These are phyloP conservation scores for Chrysemys picta DNA, from an alignment of 2,113 vertebrate species.

Conservation along the genomic window DNA sequence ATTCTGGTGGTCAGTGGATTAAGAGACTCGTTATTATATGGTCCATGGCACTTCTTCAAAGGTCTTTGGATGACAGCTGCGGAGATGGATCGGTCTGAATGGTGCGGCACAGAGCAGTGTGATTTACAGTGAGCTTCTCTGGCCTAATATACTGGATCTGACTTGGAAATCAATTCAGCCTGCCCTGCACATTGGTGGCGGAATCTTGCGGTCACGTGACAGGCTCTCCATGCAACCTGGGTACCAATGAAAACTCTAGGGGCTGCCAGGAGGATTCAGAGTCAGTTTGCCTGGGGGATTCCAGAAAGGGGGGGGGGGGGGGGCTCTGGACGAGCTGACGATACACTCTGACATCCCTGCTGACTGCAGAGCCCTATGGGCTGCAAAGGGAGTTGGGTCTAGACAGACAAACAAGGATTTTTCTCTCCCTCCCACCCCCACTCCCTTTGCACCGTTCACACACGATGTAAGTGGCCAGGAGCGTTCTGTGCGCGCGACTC, in stretches of 20 bases:
- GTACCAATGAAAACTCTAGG: not conserved
- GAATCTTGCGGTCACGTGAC: not conserved
- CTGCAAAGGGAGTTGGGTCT: not conserved
- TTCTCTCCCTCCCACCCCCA: not conserved
- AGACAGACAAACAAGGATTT: not conserved
- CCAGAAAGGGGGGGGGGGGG: not conserved
- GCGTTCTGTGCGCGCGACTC: not conserved
- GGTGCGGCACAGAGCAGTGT: not conserved
- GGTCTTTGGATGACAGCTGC: not conserved
- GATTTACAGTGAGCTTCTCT: not conserved
- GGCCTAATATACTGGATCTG: rapidly evolving
- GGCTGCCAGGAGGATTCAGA: not conserved
- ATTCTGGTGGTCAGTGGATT: not conserved
- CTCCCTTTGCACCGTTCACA: not conserved
- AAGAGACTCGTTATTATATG: not conserved
- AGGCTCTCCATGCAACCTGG: not conserved
- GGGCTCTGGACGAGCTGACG: not conserved
- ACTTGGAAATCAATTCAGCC: not conserved
- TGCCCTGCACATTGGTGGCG: not conserved
- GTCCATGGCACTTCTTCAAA: not conserved
- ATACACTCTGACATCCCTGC: not conserved
- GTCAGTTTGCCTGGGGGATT: not conserved
- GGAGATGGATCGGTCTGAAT: not conserved
- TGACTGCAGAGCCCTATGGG: too few species aligned
- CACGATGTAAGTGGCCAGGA: not conserved